Percentiles rank a stretch among this genome's conserved stretches.
These are phyloP conservation scores for Limonius californicus DNA, from an alignment of 1,140 invertebrate genomes.

Conservation along the genomic window DNA sequence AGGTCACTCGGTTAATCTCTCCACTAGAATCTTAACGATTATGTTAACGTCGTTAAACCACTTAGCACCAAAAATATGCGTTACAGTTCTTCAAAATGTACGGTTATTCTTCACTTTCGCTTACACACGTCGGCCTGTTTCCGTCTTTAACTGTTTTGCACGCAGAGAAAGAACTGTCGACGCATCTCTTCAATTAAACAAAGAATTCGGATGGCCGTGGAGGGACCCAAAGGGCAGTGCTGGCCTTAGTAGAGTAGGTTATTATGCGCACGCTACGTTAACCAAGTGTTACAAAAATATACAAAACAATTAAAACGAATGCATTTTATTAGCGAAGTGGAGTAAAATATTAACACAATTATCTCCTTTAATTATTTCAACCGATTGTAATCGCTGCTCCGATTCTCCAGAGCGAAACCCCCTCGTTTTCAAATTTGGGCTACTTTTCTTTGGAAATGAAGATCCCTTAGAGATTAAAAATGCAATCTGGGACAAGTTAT, in stretches of 20 bases:
- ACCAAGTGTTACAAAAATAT: slow-evolving; percentile 18
- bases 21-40: background rate
- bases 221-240: too few species aligned
- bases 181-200: too few species aligned
- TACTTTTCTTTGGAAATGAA: too few species aligned
- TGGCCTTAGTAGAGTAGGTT: slow-evolving; percentile 21
- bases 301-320: slow-evolving; percentile 6
- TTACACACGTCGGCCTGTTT: too few species aligned
- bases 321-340: slow-evolving; percentile 2
- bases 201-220: too few species aligned
- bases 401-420: background rate
- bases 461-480: too few species aligned
- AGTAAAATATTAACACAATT: too few species aligned
- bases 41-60: slow-evolving; percentile 17
- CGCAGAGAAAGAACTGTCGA: too few species aligned
- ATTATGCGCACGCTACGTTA: slow-evolving; percentile 14
- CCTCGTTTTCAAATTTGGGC: too few species aligned
- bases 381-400: slow-evolving; percentile 2
- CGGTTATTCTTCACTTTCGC: background rate
- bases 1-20: background rate
- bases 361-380: too few species aligned
- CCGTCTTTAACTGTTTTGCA: too few species aligned
- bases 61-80: background rate
- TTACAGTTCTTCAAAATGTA: background rate
- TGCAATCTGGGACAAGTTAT: background rate